Base-by-base conservation (phyloP, 2,113 vertebrate species). In the Ictalurus punctatus region DNA sequence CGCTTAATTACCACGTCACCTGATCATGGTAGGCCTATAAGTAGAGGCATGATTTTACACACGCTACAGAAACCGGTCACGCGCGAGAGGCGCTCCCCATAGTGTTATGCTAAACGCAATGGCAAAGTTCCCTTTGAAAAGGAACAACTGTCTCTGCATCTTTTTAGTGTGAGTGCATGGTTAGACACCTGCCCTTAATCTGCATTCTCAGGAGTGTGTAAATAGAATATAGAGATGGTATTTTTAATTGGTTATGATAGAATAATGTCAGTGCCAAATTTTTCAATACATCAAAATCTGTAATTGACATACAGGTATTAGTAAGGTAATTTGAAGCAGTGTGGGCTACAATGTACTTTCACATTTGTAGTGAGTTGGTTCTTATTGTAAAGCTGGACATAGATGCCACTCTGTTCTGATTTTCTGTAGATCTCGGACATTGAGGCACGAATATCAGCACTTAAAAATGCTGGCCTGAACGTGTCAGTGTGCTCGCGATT, bases 401-500 rank as follows among this genome's bases (percentile, higher is more conserved):
- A 6, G 61, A 37, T 61, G 48, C 34, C 19, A 52, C 61, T 74
- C 81, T 40, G 17, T 74, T 21, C 16, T 48, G 23, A 52, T 54
- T 30, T 83, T 19, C 73, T 25, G 87, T 90, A 99, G 98, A 97
- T 99, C 93, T 98, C 98, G 84, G 98, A 99, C 92, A 99, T 99
- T 61, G 98, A 99, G 95, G 97, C 97, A 92, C 97, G 98, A 92
- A 99, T 99, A 95, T 97, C 98, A 89, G 97, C 98, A 86, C 96
- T 99, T 93, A 97, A 97, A 94, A 94, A 97, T 21, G 98, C 98
- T 84, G 98, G 98, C 79, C 93, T 99, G 92, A 98, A 99, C 90
- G 97, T 99, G 90, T 94, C 97, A 34, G 96, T 96, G 6, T 98
- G 97, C 90, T 96, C 96, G 90, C 96, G 91, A 73, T 96, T 98